Percentiles rank a stretch among this genome's conserved stretches.
These are phyloP conservation scores for Alexandromys fortis DNA, from an alignment of 2,113 vertebrate species.

Conservation along the genomic window DNA sequence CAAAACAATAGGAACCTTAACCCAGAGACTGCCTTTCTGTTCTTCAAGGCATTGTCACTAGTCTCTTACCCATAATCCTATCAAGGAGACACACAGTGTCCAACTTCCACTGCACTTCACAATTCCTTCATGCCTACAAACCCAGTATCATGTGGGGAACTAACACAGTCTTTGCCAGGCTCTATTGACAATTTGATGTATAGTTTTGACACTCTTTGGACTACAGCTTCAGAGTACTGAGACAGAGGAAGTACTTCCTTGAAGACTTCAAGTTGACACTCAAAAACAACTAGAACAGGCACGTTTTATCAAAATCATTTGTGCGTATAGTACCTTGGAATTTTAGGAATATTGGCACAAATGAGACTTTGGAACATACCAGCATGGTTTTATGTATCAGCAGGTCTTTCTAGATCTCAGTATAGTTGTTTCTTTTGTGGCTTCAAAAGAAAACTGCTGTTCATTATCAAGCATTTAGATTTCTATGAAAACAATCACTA, in stretches of 20 bases:
- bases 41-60: neutral
- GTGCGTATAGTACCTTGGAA: neutral
- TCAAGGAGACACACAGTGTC: neutral
- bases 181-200: neutral
- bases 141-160: neutral
- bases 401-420: conserved; percentile 17
- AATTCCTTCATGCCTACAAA: neutral
- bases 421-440: conserved; percentile 20
- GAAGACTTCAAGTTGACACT: neutral
- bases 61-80: neutral
- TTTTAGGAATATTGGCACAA: neutral
- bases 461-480: conserved; percentile 24
- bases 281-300: neutral
- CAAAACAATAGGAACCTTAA: neutral
- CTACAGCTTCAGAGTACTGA: neutral
- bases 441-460: conserved; percentile 13
- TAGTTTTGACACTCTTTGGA: neutral
- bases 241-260: neutral
- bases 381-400: conserved; percentile 14
- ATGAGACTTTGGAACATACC: conserved; percentile 1
- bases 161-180: neutral
- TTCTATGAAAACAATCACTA: neutral
- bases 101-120: neutral
- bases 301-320: neutral
- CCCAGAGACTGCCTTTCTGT: neutral